Evolutionary conservation across 2,113 vertebrate genomes (phyloP).

Genomic region (Uria aalge): DNA sequence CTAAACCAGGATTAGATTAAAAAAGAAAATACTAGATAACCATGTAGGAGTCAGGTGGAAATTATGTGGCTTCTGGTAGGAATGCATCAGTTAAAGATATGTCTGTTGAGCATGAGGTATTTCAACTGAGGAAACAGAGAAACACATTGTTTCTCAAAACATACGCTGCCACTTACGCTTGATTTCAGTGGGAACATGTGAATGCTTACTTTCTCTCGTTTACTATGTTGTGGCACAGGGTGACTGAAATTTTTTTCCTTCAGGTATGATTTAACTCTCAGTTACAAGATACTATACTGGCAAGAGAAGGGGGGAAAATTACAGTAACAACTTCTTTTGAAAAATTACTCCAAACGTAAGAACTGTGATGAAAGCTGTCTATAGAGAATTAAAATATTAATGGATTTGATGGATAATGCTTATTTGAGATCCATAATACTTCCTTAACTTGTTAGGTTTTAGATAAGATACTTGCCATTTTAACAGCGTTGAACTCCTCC

Average conservation of each 20-base stretch:
- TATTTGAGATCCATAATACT: neutral
- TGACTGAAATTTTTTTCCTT: neutral
- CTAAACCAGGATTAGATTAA: neutral
- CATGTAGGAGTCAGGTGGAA: accelerated
- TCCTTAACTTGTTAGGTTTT: neutral
- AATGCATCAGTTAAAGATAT: neutral
- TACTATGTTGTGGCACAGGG: neutral
- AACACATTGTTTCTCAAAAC: neutral
- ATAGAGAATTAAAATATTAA: neutral
- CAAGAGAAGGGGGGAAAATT: neutral
- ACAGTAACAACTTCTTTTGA: neutral
- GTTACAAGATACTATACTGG: neutral
- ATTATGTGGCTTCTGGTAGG: neutral
- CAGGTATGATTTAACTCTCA: neutral
- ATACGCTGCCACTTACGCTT: neutral
- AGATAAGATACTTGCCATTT: neutral
- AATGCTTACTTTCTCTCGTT: neutral
- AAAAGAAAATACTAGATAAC: neutral
- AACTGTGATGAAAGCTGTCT: neutral
- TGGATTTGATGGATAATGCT: neutral
- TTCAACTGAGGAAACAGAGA: neutral
- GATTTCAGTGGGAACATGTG: neutral
- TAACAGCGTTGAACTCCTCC: neutral
- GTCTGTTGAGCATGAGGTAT: neutral
- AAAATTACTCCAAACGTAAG: neutral